phyloP scores from a whole-genome alignment of 2,797 vertebrate genomes.

The Myotis pilosus region DNA sequence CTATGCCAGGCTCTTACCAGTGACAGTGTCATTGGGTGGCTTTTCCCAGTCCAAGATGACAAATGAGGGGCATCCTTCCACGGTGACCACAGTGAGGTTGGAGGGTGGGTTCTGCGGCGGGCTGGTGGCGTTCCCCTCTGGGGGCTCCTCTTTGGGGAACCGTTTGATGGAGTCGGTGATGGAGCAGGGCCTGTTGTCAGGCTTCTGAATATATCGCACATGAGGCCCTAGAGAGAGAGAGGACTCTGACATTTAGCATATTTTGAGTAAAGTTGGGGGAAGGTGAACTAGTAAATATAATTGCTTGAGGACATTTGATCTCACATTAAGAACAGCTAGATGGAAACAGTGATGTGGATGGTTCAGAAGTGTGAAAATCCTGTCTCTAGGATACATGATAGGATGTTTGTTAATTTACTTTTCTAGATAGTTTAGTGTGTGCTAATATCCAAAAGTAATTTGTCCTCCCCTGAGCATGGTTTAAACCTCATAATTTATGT shows the following conservation, averaged over 20 bases:
- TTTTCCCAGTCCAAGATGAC: conserved; percentile 96
- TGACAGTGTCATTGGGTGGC: conserved; percentile 92
- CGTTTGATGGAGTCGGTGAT: conserved; percentile 93
- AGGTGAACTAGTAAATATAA: background rate
- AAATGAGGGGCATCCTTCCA: conserved; percentile 96
- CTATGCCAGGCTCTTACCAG: conserved; percentile 84
- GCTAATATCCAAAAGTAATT: conserved; percentile 9
- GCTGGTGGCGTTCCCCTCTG: conserved; percentile 85
- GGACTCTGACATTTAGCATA: background rate
- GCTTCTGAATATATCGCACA: conserved; percentile 94
- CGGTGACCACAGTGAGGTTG: conserved; percentile 96
- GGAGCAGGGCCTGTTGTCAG: conserved; percentile 93
- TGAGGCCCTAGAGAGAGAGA: conserved; percentile 87
- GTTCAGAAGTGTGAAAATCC: background rate
- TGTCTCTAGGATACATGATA: background rate
- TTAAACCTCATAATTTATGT: background rate
- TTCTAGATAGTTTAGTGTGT: background rate
- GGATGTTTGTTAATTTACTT: background rate
- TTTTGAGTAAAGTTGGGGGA: background rate
- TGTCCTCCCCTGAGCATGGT: background rate
- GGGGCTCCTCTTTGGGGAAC: conserved; percentile 91
- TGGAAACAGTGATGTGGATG: background rate
- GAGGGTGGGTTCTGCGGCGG: conserved; percentile 91
- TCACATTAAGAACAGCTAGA: background rate
- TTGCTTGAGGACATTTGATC: background rate